phyloP scores from a whole-genome alignment of 2,113 vertebrate species.

The Poecilia latipinna region DNA sequence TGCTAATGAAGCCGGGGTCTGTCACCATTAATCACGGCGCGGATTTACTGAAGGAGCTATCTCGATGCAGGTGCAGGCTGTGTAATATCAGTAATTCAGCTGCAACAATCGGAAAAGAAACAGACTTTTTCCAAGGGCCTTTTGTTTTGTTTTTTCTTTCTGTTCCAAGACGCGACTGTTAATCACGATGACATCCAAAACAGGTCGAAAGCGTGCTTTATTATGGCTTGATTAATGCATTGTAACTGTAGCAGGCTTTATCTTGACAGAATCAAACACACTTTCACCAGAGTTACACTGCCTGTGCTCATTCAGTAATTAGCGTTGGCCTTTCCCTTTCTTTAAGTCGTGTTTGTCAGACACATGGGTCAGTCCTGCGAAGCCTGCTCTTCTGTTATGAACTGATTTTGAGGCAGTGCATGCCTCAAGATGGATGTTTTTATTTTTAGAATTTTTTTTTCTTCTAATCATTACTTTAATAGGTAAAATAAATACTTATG shows the following conservation, averaged over 20 bases:
- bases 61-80: conserved; percentile 2
- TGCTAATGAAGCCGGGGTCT: conserved; percentile 4
- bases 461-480: no score
- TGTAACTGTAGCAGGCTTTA: neutral
- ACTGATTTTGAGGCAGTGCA: neutral
- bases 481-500: no score
- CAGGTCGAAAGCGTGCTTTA: conserved; percentile 1
- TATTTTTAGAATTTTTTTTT: neutral
- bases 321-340: neutral
- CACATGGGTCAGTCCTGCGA: neutral
- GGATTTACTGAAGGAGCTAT: neutral
- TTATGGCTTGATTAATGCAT: conserved; percentile 17
- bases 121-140: neutral
- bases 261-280: neutral
- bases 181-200: conserved; percentile 18
- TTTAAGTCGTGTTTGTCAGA: neutral
- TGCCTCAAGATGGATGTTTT: neutral
- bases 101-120: neutral
- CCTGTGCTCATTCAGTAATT: neutral
- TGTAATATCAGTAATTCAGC: neutral
- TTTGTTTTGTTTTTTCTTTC: neutral
- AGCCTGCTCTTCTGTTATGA: neutral
- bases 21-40: conserved; percentile 1
- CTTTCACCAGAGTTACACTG: neutral
- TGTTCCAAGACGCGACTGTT: conserved; percentile 2